phyloP scores from a whole-genome alignment of 2,113 vertebrate species.

The Silurus meridionalis region DNA sequence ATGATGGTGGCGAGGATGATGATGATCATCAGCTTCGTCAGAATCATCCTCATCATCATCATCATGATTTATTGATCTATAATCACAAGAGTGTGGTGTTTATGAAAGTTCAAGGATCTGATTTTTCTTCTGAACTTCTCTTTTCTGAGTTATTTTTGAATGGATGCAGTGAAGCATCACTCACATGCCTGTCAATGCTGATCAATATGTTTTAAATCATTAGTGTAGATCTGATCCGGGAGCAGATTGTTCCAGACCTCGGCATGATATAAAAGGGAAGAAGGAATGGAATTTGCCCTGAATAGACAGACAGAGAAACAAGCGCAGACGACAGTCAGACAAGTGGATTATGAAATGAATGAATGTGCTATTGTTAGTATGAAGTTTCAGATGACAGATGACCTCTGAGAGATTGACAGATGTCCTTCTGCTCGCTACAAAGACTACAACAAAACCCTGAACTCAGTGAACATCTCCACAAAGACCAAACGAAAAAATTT shows the following conservation, averaged over 20 bases:
- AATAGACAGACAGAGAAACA: neutral
- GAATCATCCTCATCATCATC: too few relatives aligned
- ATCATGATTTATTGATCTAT: neutral
- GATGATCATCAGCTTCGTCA: too few relatives aligned
- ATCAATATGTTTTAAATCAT: neutral
- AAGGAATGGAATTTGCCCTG: conserved; percentile 16
- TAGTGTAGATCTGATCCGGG: neutral
- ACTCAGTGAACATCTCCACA: neutral
- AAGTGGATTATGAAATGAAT: conserved; percentile 27
- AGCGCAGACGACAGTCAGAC: neutral
- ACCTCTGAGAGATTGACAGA: neutral
- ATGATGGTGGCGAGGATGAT: too few relatives aligned
- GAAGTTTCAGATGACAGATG: conserved; percentile 19
- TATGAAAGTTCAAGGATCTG: neutral
- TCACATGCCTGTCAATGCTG: neutral
- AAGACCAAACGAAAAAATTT: neutral
- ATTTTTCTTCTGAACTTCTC: neutral
- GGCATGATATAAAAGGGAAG: neutral
- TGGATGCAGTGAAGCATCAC: neutral
- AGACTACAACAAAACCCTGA: neutral
- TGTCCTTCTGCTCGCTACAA: neutral
- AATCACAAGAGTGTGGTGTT: neutral
- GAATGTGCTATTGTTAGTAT: conserved; percentile 13
- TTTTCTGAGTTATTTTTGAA: neutral
- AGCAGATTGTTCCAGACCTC: neutral